Conservation (phyloP, 1,140 invertebrate species). For the Phthorimaea operculella region DNA sequence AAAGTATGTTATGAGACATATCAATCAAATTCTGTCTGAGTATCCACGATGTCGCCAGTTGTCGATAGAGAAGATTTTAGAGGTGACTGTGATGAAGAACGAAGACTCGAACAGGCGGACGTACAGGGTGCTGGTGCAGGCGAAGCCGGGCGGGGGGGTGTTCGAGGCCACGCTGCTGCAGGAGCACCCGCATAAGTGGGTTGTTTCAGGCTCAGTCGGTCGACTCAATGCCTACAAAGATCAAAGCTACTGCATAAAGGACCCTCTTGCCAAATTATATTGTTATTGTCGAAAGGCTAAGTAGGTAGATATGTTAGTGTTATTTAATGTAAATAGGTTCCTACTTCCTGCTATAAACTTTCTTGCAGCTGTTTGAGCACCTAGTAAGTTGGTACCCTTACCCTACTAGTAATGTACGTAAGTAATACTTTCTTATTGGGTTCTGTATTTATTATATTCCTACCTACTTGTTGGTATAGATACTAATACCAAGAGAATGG, state of each 20-base stretch:
- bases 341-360: no score
- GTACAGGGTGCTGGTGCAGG: slow-evolving; percentile 71
- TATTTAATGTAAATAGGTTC: no score
- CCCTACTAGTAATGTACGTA: no score
- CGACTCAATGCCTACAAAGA: slow-evolving; percentile 78
- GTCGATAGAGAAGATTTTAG: slow-evolving; percentile 59
- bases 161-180: slow-evolving; percentile 76
- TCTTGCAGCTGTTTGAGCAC: no score
- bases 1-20: slow-evolving; percentile 66
- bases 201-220: slow-evolving; percentile 73
- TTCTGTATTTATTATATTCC: no score
- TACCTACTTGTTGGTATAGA: no score
- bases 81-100: slow-evolving; percentile 40
- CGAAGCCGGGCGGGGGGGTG: slow-evolving; percentile 73
- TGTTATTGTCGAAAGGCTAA: slow-evolving; percentile 70
- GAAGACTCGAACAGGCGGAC: slow-evolving; percentile 48
- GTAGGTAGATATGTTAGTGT: no score
- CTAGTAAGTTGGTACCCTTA: no score
- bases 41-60: slow-evolving; percentile 70
- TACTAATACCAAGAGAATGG: no score
- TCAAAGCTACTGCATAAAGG: slow-evolving; percentile 78
- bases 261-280: slow-evolving; percentile 77
- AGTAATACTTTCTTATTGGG: no score
- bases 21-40: slow-evolving; percentile 71
- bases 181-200: slow-evolving; percentile 29